Conservation (phyloP, 2,113 vertebrate genomes). For the Hepsetus odoe region DNA sequence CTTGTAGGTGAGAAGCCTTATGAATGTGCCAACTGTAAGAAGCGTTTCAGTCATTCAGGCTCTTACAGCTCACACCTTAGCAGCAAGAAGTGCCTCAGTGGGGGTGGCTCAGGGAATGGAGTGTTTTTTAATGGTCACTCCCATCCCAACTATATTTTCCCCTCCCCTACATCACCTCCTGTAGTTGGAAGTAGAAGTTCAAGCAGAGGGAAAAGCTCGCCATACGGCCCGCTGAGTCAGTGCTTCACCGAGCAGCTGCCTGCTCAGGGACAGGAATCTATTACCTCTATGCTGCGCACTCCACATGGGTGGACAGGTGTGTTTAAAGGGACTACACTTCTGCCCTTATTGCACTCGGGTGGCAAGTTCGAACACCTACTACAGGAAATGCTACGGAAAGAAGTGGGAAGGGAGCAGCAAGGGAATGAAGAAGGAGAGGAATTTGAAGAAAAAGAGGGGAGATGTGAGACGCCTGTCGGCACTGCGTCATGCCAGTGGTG, state of each 20-base stretch:
- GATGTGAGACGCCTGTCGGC: conserved; percentile 46
- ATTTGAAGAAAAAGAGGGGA: conserved; percentile 48
- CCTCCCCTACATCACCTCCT: conserved; percentile 69
- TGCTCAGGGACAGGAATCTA: conserved; percentile 53
- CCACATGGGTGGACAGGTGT: conserved; percentile 56
- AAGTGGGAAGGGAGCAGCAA: conserved; percentile 51
- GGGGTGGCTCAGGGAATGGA: conserved; percentile 59
- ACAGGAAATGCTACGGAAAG: conserved; percentile 73
- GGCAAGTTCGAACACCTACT: conserved; percentile 76
- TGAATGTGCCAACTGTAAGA: conserved; percentile 82
- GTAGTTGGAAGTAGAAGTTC: conserved; percentile 61
- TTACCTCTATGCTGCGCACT: conserved; percentile 5
- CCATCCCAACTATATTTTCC: conserved; percentile 63
- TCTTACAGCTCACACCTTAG: conserved; percentile 85
- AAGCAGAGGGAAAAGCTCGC: conserved; percentile 62
- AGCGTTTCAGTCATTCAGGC: conserved; percentile 83
- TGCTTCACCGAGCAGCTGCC: conserved; percentile 54
- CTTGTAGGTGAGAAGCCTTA: conserved; percentile 82
- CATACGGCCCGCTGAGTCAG: conserved; percentile 44
- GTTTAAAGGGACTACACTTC: conserved; percentile 67
- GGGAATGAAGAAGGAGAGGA: conserved; percentile 12
- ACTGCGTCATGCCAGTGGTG: conserved; percentile 72
- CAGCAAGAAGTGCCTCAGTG: conserved; percentile 80
- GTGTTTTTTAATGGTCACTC: conserved; percentile 65
- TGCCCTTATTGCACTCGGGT: conserved; percentile 71